Percentiles rank a stretch among this genome's conserved stretches.
These are phyloP conservation scores for Cantharis lateralis DNA, from an alignment of 2,888 invertebrate species.

Conservation along the genomic window DNA sequence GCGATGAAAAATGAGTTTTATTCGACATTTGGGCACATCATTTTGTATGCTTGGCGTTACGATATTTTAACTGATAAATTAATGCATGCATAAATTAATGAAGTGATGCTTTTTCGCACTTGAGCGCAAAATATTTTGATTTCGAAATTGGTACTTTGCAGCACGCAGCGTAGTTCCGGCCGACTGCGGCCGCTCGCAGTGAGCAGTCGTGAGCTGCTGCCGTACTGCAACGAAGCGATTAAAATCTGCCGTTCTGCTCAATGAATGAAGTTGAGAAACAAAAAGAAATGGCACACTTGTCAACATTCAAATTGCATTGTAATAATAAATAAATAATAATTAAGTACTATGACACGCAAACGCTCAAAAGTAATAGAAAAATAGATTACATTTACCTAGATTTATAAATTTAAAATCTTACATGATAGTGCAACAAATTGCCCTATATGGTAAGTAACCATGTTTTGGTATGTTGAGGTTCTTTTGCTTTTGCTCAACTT, in stretches of 20 bases:
- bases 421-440: slow-evolving; percentile 55
- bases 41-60: neutral
- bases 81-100: neutral
- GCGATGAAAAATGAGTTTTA: neutral
- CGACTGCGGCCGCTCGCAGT: neutral
- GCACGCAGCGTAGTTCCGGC: neutral
- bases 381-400: slow-evolving; percentile 9
- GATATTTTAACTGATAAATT: neutral
- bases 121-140: neutral
- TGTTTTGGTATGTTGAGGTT: slow-evolving; percentile 42
- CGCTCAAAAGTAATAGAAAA: slow-evolving; percentile 28
- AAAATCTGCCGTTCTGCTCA: neutral
- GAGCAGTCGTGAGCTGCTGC: neutral
- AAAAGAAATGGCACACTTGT: slow-evolving; percentile 6
- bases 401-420: slow-evolving; percentile 34
- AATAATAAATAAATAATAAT: slow-evolving; percentile 13
- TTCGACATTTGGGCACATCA: neutral
- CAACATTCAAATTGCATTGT: slow-evolving; percentile 1
- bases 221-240: neutral
- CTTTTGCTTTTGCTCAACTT: slow-evolving; percentile 41
- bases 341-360: slow-evolving; percentile 23
- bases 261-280: neutral
- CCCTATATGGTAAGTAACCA: slow-evolving; percentile 50
- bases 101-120: neutral
- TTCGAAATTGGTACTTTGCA: neutral